These are phyloP conservation scores for Todus mexicanus DNA, from an alignment of 2,797 vertebrate species.

Conservation along the genomic window DNA sequence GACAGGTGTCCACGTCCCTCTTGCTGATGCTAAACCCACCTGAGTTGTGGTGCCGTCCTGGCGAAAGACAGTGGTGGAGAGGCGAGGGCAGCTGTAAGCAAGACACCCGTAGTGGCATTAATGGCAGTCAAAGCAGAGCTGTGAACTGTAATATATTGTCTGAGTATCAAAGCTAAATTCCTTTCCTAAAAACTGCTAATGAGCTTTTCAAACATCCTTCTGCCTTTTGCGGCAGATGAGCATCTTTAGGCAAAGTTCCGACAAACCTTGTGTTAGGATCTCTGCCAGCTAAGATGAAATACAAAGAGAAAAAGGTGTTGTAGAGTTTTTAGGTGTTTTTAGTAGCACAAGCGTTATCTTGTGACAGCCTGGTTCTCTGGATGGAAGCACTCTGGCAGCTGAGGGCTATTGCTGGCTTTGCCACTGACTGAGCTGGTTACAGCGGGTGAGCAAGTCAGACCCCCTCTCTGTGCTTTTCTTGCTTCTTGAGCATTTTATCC, in stretches of 20 bases:
- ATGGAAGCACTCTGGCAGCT: not conserved
- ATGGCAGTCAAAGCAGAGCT: not conserved
- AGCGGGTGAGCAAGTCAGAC: not conserved
- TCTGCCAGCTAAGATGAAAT: not conserved
- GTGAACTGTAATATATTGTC: not conserved
- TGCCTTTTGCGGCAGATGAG: not conserved
- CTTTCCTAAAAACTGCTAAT: not conserved
- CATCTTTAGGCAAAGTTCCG: not conserved
- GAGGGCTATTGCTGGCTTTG: not conserved
- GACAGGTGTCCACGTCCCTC: accelerated
- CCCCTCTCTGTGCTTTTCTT: not conserved
- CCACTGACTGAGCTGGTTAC: not conserved
- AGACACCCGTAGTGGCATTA: accelerated
- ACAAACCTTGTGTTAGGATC: not conserved
- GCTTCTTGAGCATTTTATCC: not conserved
- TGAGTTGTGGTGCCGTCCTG: not conserved
- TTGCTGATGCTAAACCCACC: not conserved
- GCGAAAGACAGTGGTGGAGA: not conserved
- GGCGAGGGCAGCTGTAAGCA: not conserved
- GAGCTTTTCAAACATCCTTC: not conserved
- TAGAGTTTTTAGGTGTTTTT: not conserved
- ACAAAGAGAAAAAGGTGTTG: not conserved
- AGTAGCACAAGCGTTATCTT: not conserved
- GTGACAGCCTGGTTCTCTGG: not conserved
- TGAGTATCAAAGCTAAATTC: not conserved